phyloP scores from a whole-genome alignment of 2,113 vertebrate genomes.

The Channa maculata region DNA sequence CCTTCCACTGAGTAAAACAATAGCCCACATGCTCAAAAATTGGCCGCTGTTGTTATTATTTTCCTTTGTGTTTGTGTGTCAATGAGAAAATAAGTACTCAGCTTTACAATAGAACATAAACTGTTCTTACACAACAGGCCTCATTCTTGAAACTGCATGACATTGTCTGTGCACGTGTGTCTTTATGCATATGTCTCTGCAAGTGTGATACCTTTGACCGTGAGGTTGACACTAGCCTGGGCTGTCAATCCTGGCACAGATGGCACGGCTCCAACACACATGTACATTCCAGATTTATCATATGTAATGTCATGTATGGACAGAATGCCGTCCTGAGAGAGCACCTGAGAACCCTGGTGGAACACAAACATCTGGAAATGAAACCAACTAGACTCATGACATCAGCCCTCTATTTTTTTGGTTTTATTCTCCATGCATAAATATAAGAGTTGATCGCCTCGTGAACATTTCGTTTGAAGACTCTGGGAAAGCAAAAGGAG shows the following conservation, averaged over 20 bases:
- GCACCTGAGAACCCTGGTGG: constrained; percentile 71
- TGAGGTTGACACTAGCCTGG: constrained; percentile 74
- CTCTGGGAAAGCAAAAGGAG: constrained; percentile 53
- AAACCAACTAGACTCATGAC: constrained; percentile 17
- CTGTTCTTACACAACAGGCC: neutral
- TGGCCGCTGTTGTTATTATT: constrained; percentile 5
- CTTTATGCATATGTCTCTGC: neutral
- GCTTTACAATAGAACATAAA: neutral
- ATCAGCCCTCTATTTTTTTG: neutral
- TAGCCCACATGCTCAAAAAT: constrained; percentile 4
- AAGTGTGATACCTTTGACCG: constrained; percentile 83
- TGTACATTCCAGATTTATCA: constrained; percentile 80
- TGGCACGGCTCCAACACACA: constrained; percentile 83
- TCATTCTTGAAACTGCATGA: too few species aligned
- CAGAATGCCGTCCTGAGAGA: constrained; percentile 73
- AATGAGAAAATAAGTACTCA: neutral
- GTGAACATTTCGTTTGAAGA: constrained; percentile 25
- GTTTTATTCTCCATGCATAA: constrained; percentile 7
- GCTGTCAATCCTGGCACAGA: constrained; percentile 81
- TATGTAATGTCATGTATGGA: constrained; percentile 70
- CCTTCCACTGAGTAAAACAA: constrained; percentile 46
- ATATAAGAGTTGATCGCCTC: neutral
- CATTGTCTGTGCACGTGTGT: neutral
- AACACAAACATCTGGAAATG: constrained; percentile 48
- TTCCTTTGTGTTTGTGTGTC: neutral